These are phyloP conservation scores for Rhabdomys dilectus DNA, from an alignment of 2,113 vertebrate genomes.

Conservation along the genomic window DNA sequence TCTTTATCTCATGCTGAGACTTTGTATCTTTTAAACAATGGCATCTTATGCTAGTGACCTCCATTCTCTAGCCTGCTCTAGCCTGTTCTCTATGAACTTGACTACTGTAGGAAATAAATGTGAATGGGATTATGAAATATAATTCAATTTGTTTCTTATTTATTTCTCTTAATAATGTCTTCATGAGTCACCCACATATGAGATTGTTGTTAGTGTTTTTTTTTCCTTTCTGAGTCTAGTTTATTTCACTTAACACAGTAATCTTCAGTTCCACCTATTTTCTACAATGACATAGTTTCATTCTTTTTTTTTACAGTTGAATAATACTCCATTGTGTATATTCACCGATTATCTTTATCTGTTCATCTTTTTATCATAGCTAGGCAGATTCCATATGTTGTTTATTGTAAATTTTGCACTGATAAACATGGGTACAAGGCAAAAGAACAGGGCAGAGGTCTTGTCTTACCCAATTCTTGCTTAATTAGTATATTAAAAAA, in stretches of 20 bases:
- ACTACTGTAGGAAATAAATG: background rate
- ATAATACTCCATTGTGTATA: background rate
- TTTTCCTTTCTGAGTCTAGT: background rate
- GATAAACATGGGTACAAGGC: background rate
- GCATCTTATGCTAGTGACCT: background rate
- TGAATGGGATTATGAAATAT: background rate
- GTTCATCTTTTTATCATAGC: background rate
- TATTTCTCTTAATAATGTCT: background rate
- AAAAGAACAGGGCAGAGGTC: background rate
- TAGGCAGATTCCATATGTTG: background rate
- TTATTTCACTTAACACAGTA: background rate
- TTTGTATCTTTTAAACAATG: background rate
- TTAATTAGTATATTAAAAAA: background rate
- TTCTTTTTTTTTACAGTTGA: background rate
- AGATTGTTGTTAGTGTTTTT: background rate
- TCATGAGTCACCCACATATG: background rate
- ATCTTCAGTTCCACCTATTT: background rate
- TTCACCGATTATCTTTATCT: background rate
- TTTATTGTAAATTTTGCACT: background rate
- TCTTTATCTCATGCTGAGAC: background rate
- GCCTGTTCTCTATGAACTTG: background rate
- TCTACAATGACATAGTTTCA: background rate
- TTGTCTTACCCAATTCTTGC: background rate
- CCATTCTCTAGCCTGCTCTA: background rate
- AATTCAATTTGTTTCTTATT: background rate